Conservation (phyloP, 2,113 vertebrate species). For the Microcebus lehilahytsara region DNA sequence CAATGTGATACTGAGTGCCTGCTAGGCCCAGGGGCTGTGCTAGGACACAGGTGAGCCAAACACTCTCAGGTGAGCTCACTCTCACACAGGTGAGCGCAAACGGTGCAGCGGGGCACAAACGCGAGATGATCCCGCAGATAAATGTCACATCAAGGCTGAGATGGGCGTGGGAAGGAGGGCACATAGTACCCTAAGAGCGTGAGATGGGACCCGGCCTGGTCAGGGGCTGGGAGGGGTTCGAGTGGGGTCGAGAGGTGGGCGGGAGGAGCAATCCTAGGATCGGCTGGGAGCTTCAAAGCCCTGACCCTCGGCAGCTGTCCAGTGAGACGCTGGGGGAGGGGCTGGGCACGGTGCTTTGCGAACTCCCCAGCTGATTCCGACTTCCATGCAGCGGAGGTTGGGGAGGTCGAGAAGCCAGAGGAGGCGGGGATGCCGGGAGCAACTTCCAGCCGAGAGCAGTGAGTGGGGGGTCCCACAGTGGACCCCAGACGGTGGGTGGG, state of each 20-base stretch:
- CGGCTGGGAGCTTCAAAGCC: no score
- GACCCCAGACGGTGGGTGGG: not conserved
- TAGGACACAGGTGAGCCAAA: not conserved
- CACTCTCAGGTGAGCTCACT: no score
- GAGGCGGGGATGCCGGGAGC: accelerated
- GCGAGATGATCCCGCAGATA: accelerated
- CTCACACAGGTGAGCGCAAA: no score
- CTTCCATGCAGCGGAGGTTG: accelerated
- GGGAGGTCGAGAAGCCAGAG: accelerated
- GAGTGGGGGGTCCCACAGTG: accelerated
- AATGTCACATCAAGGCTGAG: accelerated
- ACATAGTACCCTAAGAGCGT: accelerated
- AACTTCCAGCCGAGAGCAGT: not conserved
- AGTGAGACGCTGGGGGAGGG: accelerated
- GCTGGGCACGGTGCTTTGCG: accelerated
- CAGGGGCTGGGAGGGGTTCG: accelerated
- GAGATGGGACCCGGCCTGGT: accelerated
- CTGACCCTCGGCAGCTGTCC: not conserved
- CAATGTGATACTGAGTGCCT: accelerated
- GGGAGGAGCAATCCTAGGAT: no score
- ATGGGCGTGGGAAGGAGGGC: no score
- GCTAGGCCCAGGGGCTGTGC: not conserved
- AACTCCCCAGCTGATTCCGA: not conserved
- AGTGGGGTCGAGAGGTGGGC: accelerated
- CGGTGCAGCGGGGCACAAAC: accelerated